Evolutionary conservation across 2,888 invertebrate genomes (phyloP), one percentile per base, ranked within the genome.

Genomic region (Salticus scenicus): DNA sequence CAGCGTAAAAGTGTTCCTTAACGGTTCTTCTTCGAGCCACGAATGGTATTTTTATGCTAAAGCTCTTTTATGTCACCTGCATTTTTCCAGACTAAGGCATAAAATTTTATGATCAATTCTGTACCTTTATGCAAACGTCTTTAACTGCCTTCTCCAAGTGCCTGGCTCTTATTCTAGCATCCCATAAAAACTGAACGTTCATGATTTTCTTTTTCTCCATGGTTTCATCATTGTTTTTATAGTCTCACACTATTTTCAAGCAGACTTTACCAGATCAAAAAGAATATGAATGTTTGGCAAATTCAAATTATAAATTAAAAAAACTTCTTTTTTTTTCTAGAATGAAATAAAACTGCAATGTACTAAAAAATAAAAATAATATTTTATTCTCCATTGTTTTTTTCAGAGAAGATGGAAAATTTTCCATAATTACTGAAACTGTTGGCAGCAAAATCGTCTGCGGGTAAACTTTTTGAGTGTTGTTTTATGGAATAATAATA

Each of bases 31-130:
- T 12, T 57, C 17, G 37, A 17, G 17, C 42, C 42, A 47, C 17
- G 42, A 57, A 57, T 57, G 57, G 57, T 57, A 57, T 57, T 57
- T 57, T 57, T 57, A 57, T 57, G 57, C 24, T 57, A 57, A 57
- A 57, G 57, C 24, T 1, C 24, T 57, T 57, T 57, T 57, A 57
- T 57, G 57, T 57, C 57, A 20, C 24, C 24, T 57, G 24, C 57
- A 24, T 57, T 57, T 57, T 57, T 57, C 24, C 24, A 24, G 20
- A 57, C 24, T 24, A 24, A 57, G 57, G 57, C 57, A 57, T 57
- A 57, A 57, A 57, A 57, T 57, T 24, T 57, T 24, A 57, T 24
- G 57, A 24, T 57, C 57, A 24, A 57, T 57, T 57, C 57, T 57
- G 24, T 57, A 24, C 57, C 24, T 57, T 57, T 57, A 57, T 57